A percentile compares a stretch with the other conserved stretches of the same genome.
These are phyloP conservation scores for Aspidiotus rigidus DNA, from an alignment of 2,888 invertebrate species.

Conservation along the genomic window DNA sequence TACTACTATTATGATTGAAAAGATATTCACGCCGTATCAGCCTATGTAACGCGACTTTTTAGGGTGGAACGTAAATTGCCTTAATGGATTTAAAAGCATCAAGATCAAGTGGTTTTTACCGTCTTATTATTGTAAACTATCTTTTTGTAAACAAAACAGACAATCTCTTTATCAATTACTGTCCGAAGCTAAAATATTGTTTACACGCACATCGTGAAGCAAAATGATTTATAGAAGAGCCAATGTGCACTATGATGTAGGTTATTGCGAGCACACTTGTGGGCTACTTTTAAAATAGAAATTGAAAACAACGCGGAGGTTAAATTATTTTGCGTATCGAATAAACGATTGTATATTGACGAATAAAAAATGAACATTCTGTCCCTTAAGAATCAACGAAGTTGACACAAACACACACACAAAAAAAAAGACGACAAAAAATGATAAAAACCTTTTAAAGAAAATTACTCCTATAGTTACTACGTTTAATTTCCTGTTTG, in stretches of 20 bases:
- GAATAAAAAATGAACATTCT: too few species aligned
- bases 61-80: conserved; percentile 23
- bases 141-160: conserved; percentile 28
- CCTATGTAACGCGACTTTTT: conserved; percentile 3
- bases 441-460: conserved; percentile 24
- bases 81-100: conserved; percentile 33
- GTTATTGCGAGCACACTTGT: too few species aligned
- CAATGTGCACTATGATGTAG: too few species aligned
- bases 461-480: conserved; percentile 21
- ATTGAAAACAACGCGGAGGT: too few species aligned
- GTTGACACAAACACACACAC: too few species aligned
- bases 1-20: too few species aligned
- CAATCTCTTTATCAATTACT: conserved; percentile 32
- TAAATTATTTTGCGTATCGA: background rate
- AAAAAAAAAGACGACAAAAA: too few species aligned
- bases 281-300: background rate
- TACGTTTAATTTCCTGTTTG: background rate
- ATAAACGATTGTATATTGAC: background rate
- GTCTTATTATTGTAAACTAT: conserved; percentile 27
- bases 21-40: too few species aligned
- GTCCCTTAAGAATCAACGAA: too few species aligned
- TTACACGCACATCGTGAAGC: conserved; percentile 15
- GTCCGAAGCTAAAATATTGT: conserved; percentile 21
- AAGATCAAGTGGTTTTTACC: conserved; percentile 31
- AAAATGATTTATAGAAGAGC: conserved; percentile 24